A percentile compares a stretch with the other conserved stretches of the same genome.
phyloP scores from a whole-genome alignment of 1,140 invertebrate species.

The Hyles vespertilio region DNA sequence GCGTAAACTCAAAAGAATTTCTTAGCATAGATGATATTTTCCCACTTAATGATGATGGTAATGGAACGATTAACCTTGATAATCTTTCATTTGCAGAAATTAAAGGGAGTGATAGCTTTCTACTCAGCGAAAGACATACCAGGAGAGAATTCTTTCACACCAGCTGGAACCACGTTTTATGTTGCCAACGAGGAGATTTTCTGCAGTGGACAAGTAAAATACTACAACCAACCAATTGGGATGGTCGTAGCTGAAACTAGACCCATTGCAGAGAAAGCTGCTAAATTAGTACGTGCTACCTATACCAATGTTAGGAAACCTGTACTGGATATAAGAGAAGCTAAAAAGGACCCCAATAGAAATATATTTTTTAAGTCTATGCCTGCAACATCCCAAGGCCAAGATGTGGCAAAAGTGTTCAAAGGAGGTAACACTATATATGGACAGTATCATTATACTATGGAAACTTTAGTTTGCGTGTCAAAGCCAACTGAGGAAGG shows the following conservation, averaged over 20 bases:
- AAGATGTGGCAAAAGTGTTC: constrained; percentile 42
- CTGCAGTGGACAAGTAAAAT: constrained; percentile 64
- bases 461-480: constrained; percentile 78
- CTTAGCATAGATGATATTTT: no score
- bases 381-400: constrained; percentile 30
- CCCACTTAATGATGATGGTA: no score
- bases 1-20: no score
- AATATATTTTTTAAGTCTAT: constrained; percentile 10
- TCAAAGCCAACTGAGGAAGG: constrained; percentile 79
- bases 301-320: constrained; percentile 61
- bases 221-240: constrained; percentile 82
- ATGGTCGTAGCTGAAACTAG: constrained; percentile 80
- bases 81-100: constrained; percentile 20
- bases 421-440: constrained; percentile 42
- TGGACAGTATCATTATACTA: constrained; percentile 43
- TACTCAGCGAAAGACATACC: constrained; percentile 84
- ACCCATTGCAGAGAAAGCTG: constrained; percentile 77
- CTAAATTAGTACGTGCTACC: constrained; percentile 78
- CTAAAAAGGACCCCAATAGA: constrained; percentile 54
- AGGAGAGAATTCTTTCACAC: constrained; percentile 78
- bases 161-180: constrained; percentile 12
- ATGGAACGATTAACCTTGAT: no score
- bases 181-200: constrained; percentile 73
- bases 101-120: constrained; percentile 52
- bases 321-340: constrained; percentile 78